Evolutionary conservation across 1,140 invertebrate genomes (phyloP).

Genomic region (Delia radicum): DNA sequence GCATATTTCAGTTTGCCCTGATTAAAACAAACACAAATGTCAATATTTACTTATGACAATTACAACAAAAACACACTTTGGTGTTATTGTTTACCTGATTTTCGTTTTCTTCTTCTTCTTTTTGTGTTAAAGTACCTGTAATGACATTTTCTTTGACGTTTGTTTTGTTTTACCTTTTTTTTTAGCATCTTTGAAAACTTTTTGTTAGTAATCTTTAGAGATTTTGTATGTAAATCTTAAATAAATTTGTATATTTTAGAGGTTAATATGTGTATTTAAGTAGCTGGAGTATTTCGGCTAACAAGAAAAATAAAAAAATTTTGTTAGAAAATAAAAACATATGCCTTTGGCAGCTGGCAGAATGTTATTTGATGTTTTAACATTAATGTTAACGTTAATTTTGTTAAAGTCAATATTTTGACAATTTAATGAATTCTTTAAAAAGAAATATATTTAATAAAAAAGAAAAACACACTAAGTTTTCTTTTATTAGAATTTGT

Average conservation of each 20-base stretch:
- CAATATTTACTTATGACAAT: background rate
- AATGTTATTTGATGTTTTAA: background rate
- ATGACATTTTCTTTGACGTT: background rate
- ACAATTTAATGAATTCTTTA: constrained; percentile 1
- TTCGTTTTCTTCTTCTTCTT: background rate
- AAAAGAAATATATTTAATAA: background rate
- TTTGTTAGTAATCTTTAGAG: background rate
- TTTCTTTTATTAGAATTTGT: too few relatives aligned
- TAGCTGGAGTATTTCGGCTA: background rate
- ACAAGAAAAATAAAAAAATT: background rate
- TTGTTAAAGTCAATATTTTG: constrained; percentile 2
- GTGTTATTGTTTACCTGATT: background rate
- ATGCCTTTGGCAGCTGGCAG: background rate
- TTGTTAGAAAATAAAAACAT: background rate
- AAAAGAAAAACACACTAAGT: background rate
- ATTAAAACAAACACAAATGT: background rate
- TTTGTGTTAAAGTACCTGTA: background rate
- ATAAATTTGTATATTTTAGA: background rate
- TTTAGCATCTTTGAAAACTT: background rate
- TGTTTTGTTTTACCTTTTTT: background rate
- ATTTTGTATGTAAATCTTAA: constrained; percentile 2
- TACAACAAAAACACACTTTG: background rate
- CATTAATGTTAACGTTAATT: background rate
- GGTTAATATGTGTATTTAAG: background rate
- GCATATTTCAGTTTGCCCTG: too few relatives aligned